Evolutionary conservation across 2,113 vertebrate species (phyloP), one percentile per base, ranked within the genome.

Genomic region (Dipodomys merriami): DNA sequence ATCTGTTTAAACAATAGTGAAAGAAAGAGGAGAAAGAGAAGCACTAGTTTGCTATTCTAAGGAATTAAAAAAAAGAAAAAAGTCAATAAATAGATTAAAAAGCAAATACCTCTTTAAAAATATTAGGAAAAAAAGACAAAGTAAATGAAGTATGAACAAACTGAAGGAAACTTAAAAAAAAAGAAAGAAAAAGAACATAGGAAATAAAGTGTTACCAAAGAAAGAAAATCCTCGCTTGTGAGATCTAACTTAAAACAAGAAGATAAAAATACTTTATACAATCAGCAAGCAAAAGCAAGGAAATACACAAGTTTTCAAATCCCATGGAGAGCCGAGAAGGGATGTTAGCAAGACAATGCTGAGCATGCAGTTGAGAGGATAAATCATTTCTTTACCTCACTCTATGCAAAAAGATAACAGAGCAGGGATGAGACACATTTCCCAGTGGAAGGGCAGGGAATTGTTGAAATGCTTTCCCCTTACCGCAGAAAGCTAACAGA

Each of bases 341-440:
- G 92, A 97, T 97, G 79, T 91, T 57, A 93, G 71, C n/a, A 65
- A 97, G 96, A 97, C 93, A 95, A 96, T 68, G 86, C 86, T 91
- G 94, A 95, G 49, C 93, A 71, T 71, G 11, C n/a, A 80, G 20
- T 69, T 86, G 62, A 91, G 86, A 81, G 81, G 92, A 95, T 97
- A 95, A 95, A 94, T 91, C 78, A 92, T 88, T 96, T 97, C 96
- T 97, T 95, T 94, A 93, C 15, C 11, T 96, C 95, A 95, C 25
- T 93, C 87, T 49, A 86, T 62, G 96, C 77, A 96, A 91, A 88
- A 91, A 95, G 96, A 96, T 98, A 98, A 95, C 93, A 95, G 96
- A 78, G 71, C 74, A 81, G 88, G 39, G 88, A 94, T 89, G 93
- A 95, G 88, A 57, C 1, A n/a, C 71, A 81, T 95, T 97, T 97